phyloP scores from a whole-genome alignment of 2,797 vertebrate genomes.

The Falco novaeseelandiae region DNA sequence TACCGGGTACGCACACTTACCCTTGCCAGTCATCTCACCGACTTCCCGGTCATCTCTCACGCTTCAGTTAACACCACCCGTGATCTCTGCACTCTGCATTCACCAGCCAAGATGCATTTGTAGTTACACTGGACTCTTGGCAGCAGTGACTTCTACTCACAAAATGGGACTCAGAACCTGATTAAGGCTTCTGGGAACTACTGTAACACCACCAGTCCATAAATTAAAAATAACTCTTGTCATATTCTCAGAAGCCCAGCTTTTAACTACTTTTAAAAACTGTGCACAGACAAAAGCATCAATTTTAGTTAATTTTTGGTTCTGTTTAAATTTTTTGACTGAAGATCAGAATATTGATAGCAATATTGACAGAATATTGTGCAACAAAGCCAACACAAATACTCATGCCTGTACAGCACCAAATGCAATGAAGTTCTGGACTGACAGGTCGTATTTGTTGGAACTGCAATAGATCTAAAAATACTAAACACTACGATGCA shows the following conservation, averaged over 20 bases:
- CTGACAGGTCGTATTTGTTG: background rate
- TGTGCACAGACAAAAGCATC: background rate
- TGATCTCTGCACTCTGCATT: background rate
- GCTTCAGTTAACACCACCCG: background rate
- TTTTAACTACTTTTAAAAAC: background rate
- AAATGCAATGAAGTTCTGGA: background rate
- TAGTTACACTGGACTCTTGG: background rate
- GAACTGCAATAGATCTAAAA: background rate
- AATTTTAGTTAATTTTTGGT: rapidly evolving
- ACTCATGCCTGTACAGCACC: background rate
- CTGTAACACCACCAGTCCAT: background rate
- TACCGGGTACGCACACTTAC: rapidly evolving
- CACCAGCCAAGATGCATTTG: background rate
- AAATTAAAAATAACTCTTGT: background rate
- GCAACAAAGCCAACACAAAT: background rate
- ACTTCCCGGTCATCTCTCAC: rapidly evolving
- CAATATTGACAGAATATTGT: background rate
- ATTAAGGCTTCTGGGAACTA: background rate
- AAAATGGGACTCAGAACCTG: background rate
- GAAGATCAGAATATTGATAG: background rate
- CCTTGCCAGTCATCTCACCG: background rate
- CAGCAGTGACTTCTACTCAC: background rate
- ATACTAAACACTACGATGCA: background rate
- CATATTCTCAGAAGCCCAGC: background rate
- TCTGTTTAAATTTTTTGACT: background rate